phyloP scores from a whole-genome alignment of 2,888 invertebrate species.

The Caenorhabditis sp. region DNA sequence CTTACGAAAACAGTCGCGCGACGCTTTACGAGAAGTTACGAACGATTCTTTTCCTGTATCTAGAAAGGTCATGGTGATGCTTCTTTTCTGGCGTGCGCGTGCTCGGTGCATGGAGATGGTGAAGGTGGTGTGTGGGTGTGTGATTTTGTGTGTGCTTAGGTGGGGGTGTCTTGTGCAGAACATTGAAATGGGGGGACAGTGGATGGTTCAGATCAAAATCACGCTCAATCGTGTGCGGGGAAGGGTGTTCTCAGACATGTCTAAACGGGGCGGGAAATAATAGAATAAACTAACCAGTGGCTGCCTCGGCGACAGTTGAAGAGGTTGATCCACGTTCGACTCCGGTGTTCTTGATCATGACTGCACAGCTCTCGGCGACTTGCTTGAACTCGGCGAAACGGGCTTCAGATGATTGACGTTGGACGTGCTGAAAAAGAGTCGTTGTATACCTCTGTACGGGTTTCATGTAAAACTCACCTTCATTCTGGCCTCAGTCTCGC shows the following conservation, averaged over 20 bases:
- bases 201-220: conserved; percentile 38
- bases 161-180: conserved; percentile 31
- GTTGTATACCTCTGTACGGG: not conserved
- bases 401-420: conserved; percentile 66
- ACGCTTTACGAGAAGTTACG: conserved; percentile 48
- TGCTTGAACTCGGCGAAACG: conserved; percentile 74
- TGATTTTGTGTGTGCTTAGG: conserved; percentile 22
- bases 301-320: conserved; percentile 73
- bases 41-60: conserved; percentile 44
- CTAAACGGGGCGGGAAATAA: conserved; percentile 8
- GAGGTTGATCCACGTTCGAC: conserved; percentile 70
- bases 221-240: conserved; percentile 55
- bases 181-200: conserved; percentile 9
- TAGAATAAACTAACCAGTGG: conserved; percentile 76
- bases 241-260: conserved; percentile 8
- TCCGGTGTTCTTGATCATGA: conserved; percentile 81
- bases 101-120: conserved; percentile 65
- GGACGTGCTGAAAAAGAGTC: conserved; percentile 37
- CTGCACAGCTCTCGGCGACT: conserved; percentile 79
- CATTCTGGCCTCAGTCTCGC: conserved; percentile 50
- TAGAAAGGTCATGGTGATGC: conserved; percentile 37
- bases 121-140: conserved; percentile 50
- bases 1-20: conserved; percentile 46
- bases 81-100: conserved; percentile 47
- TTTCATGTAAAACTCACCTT: conserved; percentile 41